Evolutionary conservation across 1,140 invertebrate species (phyloP).

Genomic region (Drosophila nannoptera): DNA sequence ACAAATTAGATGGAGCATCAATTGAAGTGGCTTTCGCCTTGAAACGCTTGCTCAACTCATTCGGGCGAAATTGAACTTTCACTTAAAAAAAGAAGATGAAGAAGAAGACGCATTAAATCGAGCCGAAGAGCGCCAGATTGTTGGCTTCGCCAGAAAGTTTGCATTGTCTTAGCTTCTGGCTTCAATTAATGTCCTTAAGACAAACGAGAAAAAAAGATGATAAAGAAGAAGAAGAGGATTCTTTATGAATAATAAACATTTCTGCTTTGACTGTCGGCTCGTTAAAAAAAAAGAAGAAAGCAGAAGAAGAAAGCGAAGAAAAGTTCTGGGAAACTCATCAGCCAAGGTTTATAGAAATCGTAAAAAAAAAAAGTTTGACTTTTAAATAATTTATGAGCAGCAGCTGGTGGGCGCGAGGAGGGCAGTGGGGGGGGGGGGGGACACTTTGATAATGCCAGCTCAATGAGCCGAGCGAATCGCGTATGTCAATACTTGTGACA

Average conservation of each 20-base stretch:
- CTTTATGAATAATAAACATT: not conserved
- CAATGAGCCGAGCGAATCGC: slow-evolving; percentile 7
- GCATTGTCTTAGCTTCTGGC: too few species aligned
- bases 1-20: too few species aligned
- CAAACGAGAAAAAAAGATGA: not conserved
- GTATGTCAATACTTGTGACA: not conserved
- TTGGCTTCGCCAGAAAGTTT: not conserved
- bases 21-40: too few species aligned
- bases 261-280: not conserved
- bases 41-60: too few species aligned
- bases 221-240: too few species aligned
- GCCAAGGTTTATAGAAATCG: not conserved
- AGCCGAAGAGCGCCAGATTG: too few species aligned
- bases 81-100: too few species aligned
- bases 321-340: not conserved
- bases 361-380: not conserved
- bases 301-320: not conserved
- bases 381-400: not conserved
- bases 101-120: too few species aligned
- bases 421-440: not conserved
- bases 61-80: too few species aligned
- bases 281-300: too few species aligned
- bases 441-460: not conserved
- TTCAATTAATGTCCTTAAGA: not conserved
- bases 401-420: not conserved